Conservation (phyloP, 2,888 invertebrate species). For the Crematogaster levior region DNA sequence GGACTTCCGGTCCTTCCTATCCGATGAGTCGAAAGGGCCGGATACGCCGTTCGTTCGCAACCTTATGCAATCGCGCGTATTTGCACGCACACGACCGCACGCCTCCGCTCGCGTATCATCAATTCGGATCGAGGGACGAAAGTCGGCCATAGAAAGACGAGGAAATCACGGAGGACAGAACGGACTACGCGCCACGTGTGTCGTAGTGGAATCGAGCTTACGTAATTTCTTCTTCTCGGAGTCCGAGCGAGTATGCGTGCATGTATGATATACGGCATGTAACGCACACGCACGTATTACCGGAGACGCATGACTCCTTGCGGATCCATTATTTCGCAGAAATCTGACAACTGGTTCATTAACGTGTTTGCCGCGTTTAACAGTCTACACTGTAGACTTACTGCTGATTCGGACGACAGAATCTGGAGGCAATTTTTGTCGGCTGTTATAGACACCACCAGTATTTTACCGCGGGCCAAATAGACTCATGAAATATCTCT, state of each 20-base stretch:
- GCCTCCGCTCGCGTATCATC: constrained; percentile 48
- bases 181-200: constrained; percentile 54
- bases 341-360: constrained; percentile 66
- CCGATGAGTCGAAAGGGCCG: constrained; percentile 68
- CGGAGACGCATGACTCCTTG: constrained; percentile 64
- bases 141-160: constrained; percentile 49
- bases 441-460: not conserved
- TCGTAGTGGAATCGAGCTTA: constrained; percentile 55
- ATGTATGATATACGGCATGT: constrained; percentile 18
- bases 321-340: constrained; percentile 70
- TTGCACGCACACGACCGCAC: constrained; percentile 43
- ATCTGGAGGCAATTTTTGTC: constrained; percentile 56
- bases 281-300: constrained; percentile 28
- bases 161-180: constrained; percentile 60
- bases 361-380: constrained; percentile 47
- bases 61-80: constrained; percentile 69
- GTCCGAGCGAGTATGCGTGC: constrained; percentile 27
- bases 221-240: constrained; percentile 73
- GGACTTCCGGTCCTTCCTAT: constrained; percentile 73
- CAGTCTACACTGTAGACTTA: constrained; percentile 10
- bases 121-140: constrained; percentile 55
- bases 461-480: not conserved
- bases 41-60: constrained; percentile 63
- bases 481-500: not conserved
- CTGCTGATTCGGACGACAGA: constrained; percentile 38